Conservation (phyloP, 2,113 vertebrate species). For the Damaliscus lunatus region DNA sequence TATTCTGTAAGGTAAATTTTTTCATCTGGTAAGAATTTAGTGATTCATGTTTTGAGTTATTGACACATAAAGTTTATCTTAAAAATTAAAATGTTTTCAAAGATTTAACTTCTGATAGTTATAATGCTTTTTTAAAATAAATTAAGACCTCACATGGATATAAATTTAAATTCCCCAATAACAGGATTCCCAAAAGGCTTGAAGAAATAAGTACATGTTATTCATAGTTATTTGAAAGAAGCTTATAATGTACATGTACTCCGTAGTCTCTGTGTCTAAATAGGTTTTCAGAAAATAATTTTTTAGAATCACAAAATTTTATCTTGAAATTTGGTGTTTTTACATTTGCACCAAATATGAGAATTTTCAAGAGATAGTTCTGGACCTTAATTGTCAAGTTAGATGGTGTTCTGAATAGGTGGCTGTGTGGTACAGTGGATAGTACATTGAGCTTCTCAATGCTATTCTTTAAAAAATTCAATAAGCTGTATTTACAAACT, state of each 20-base stretch:
- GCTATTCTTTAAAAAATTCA: background rate
- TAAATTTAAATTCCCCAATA: conserved; percentile 11
- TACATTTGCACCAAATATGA: background rate
- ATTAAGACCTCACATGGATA: background rate
- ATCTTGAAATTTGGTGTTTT: conserved; percentile 13
- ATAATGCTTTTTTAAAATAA: background rate
- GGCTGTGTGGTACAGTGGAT: background rate
- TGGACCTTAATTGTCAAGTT: background rate
- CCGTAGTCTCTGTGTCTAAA: background rate
- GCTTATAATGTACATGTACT: background rate
- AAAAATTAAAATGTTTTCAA: conserved; percentile 6
- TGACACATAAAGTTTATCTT: background rate
- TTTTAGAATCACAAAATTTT: background rate
- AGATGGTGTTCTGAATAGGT: background rate
- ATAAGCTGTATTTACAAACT: background rate
- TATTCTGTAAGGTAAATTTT: background rate
- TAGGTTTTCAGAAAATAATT: conserved; percentile 7
- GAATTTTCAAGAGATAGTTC: background rate
- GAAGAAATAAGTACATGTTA: background rate
- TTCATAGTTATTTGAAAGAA: background rate
- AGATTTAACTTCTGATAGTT: background rate
- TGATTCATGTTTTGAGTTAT: background rate
- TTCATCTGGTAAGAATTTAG: background rate
- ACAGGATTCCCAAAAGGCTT: background rate
- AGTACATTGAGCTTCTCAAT: background rate